phyloP scores from a whole-genome alignment of 2,888 invertebrate genomes.

The Acanthosepion pharaonis region DNA sequence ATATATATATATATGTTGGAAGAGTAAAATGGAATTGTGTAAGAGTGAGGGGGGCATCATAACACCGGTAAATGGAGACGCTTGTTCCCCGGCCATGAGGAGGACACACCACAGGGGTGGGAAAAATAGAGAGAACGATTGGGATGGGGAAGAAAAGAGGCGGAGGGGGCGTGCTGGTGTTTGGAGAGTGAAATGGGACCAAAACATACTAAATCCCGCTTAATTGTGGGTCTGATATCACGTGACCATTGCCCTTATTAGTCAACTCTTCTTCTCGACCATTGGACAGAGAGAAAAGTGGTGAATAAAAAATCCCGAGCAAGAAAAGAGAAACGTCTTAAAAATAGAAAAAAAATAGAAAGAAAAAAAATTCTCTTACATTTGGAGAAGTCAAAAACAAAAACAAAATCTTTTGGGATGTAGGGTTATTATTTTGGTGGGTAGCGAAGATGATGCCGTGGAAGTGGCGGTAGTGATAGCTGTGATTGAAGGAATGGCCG shows the following conservation, averaged over 20 bases:
- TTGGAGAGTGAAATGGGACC: not conserved
- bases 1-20: not conserved
- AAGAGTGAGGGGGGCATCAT: not conserved
- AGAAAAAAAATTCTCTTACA: not conserved
- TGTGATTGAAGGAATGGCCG: not conserved
- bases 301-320: not conserved
- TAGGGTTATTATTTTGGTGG: not conserved
- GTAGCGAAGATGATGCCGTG: not conserved
- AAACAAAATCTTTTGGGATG: not conserved
- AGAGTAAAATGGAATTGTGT: not conserved
- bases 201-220: slow-evolving; percentile 21
- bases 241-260: not conserved
- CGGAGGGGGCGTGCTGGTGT: not conserved
- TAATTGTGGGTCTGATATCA: slow-evolving; percentile 16
- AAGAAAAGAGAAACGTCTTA: not conserved
- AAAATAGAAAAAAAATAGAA: not conserved
- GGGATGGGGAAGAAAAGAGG: not conserved
- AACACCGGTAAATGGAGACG: slow-evolving; percentile 33
- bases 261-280: not conserved
- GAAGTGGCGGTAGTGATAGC: not conserved
- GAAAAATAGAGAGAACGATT: not conserved
- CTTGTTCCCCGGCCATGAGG: slow-evolving; percentile 33
- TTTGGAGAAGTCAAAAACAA: not conserved
- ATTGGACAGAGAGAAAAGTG: not conserved
- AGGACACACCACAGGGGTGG: not conserved